Evolutionary conservation across 1,140 invertebrate genomes (phyloP), one percentile per base, ranked within the genome.

Genomic region (Macrobrachium rosenbergii): DNA sequence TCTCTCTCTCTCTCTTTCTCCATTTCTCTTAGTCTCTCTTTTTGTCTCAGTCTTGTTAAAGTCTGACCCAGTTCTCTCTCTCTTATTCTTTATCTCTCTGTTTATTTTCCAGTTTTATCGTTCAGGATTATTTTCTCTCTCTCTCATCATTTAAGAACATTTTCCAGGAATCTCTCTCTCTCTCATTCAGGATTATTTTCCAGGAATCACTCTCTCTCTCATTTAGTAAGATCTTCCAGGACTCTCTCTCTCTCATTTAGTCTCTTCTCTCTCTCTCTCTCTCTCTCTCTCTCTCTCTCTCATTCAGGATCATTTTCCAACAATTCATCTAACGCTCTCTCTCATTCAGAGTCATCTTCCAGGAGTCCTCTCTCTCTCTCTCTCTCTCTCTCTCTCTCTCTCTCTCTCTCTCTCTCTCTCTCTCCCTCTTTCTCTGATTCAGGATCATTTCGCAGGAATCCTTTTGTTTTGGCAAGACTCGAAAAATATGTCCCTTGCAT

Each of bases 181-280:
- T 75, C 28, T 75, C 28, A 45, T 19, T 43, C 28, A 45, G 37
- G 43, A 16, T 6, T 10, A 45, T 19, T 28, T 19, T 75, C 73
- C 52, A 28, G 37, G 28, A 23, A 28, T 75, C 72, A 10, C 12
- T 67, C 64, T 67, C 12, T 67, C 64, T 67, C 64, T 67, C 64
- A 11, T 21, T 64, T 5, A 19, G 17, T n/a, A n/a, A n/a, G 17
- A 17, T 64, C 67, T 72, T 10, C n/a, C n/a, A n/a, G n/a, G n/a
- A n/a, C 63, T 67, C 63, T 67, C 63, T 67, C 63, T 67, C 63
- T 67, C 63, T 67, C n/a, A n/a, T n/a, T n/a, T n/a, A n/a, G n/a
- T n/a, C n/a, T n/a, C n/a, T n/a, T n/a, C 37, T 10, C 67, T 11
- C 5, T 10, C 37, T 10, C 67, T 37, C 37, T 37, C 67, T 72